Conservation (phyloP, 2,113 vertebrate species). For the Pygoscelis antarcticus region DNA sequence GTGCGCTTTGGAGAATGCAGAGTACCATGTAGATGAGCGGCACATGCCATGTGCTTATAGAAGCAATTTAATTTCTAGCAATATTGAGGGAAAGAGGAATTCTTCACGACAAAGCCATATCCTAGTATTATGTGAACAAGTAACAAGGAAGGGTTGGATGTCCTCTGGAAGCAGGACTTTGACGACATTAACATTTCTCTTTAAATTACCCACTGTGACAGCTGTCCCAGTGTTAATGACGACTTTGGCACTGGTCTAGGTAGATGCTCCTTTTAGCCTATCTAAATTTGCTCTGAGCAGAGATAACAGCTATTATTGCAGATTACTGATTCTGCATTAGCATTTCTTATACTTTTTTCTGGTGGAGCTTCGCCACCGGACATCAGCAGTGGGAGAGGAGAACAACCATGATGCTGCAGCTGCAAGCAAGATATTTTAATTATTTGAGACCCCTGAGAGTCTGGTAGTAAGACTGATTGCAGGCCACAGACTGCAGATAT, state of each 20-base stretch:
- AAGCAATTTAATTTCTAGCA: neutral
- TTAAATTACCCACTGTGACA: neutral
- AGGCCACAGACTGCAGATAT: neutral
- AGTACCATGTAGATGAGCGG: neutral
- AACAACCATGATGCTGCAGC: neutral
- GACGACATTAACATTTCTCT: neutral
- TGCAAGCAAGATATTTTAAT: neutral
- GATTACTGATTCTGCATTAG: fast-evolving
- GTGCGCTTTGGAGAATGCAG: neutral
- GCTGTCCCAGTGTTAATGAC: neutral
- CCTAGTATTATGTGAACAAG: neutral
- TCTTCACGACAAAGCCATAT: neutral
- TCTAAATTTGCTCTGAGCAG: neutral
- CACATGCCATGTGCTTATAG: fast-evolving
- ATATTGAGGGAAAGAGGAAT: neutral
- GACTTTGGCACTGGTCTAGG: neutral
- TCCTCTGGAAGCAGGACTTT: neutral
- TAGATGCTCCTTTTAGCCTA: neutral
- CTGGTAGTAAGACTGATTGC: neutral
- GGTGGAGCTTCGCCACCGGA: neutral
- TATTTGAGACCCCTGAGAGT: neutral
- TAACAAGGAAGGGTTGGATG: neutral
- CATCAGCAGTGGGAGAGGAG: fast-evolving
- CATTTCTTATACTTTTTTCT: neutral
- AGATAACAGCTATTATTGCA: neutral